phyloP scores from a whole-genome alignment of 2,797 vertebrate species.

The Melanotaenia parkinsoni region DNA sequence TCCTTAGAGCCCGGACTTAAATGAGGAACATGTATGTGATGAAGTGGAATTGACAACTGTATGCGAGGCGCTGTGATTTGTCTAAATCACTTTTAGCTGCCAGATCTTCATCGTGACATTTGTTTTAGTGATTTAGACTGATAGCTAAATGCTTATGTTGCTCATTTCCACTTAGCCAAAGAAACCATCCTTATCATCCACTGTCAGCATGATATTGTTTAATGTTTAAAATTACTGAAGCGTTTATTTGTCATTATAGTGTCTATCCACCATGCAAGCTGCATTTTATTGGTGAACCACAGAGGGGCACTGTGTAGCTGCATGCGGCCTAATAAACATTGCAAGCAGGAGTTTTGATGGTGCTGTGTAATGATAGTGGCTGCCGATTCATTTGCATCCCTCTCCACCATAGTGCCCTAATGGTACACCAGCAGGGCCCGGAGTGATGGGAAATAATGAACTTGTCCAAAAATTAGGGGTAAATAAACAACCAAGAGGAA shows the following conservation, averaged over 20 bases:
- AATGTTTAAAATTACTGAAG: conserved; percentile 6
- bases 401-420: conserved; percentile 70
- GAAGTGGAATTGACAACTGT: background rate
- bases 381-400: conserved; percentile 71
- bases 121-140: conserved; percentile 33
- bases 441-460: conserved; percentile 65
- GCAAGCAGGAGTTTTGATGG: conserved; percentile 24
- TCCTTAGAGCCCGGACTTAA: background rate
- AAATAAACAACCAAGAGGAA: conserved; percentile 78
- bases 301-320: conserved; percentile 72
- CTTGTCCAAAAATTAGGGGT: conserved; percentile 78
- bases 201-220: conserved; percentile 12
- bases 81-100: conserved; percentile 33
- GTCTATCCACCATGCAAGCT: background rate
- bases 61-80: background rate
- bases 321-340: conserved; percentile 6
- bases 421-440: conserved; percentile 70
- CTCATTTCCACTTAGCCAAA: conserved; percentile 20
- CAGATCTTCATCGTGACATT: conserved; percentile 37
- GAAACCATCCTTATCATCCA: conserved; percentile 13
- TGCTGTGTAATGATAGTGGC: conserved; percentile 50
- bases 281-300: conserved; percentile 59
- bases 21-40: background rate
- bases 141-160: background rate
- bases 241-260: background rate